Percentiles rank a stretch among this genome's conserved stretches.
These are phyloP conservation scores for Phocides pigmalion DNA, from an alignment of 1,140 invertebrate genomes.

Conservation along the genomic window DNA sequence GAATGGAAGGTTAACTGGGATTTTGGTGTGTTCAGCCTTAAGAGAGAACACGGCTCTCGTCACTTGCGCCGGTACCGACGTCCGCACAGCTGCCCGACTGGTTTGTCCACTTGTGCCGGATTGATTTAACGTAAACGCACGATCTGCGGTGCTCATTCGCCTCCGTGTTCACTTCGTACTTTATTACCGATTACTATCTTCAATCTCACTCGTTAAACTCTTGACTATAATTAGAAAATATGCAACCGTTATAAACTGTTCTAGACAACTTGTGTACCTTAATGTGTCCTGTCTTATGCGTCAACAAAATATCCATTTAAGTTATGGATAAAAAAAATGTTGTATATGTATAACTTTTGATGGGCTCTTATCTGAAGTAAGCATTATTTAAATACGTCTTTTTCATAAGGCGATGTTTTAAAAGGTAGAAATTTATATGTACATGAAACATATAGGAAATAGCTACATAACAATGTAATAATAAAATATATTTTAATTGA, in stretches of 20 bases:
- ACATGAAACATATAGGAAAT: no score
- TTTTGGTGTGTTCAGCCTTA: background rate
- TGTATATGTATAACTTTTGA: no score
- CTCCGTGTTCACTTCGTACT: constrained; percentile 57
- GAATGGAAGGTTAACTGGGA: background rate
- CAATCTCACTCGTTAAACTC: constrained; percentile 13
- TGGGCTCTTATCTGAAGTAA: no score
- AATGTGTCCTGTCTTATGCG: no score
- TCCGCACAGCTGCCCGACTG: constrained; percentile 78
- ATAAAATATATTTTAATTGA: no score
- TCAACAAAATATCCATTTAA: no score
- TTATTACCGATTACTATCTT: constrained; percentile 66
- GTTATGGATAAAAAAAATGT: no score
- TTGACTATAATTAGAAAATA: constrained; percentile 10
- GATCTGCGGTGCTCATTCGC: constrained; percentile 62
- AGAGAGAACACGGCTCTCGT: constrained; percentile 48
- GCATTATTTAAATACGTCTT: no score
- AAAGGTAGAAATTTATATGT: no score
- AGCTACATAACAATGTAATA: no score
- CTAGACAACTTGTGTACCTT: background rate
- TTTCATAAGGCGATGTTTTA: no score
- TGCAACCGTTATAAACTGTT: constrained; percentile 2
- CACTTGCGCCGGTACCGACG: constrained; percentile 57
- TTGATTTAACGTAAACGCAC: constrained; percentile 80
- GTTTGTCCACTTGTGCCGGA: constrained; percentile 80